Conservation (phyloP, 1,140 invertebrate genomes). For the Cardiocondyla obscurior region DNA sequence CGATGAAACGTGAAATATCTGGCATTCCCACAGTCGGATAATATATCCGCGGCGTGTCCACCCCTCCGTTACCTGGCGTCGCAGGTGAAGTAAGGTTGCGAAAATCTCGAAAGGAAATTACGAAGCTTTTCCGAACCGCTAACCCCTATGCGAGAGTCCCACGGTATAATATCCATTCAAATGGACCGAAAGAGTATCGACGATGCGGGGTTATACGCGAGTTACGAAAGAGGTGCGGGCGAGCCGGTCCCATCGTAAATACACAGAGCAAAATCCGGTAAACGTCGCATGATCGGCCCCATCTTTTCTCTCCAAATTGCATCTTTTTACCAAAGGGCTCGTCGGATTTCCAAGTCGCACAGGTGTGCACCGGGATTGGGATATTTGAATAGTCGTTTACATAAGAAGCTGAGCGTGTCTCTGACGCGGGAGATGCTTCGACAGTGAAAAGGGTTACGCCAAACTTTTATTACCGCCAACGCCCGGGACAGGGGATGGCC, state of each 20-base stretch:
- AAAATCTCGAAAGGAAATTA: slow-evolving; percentile 58
- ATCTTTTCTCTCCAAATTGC: slow-evolving; percentile 50
- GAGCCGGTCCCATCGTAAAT: slow-evolving; percentile 59
- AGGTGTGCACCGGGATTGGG: slow-evolving; percentile 54
- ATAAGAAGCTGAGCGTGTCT: slow-evolving; percentile 65
- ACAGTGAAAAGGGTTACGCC: slow-evolving; percentile 71
- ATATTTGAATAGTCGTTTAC: slow-evolving; percentile 75
- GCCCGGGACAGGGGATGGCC: slow-evolving; percentile 1
- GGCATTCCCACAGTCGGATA: slow-evolving; percentile 64
- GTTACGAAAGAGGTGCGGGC: slow-evolving; percentile 62
- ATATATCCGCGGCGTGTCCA: slow-evolving; percentile 42
- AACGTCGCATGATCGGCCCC: slow-evolving; percentile 44
- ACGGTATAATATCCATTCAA: slow-evolving; percentile 65
- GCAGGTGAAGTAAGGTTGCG: slow-evolving; percentile 70
- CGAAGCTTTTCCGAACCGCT: slow-evolving; percentile 51
- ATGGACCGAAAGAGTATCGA: slow-evolving; percentile 11
- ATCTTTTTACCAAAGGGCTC: slow-evolving; percentile 51
- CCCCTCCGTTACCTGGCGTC: slow-evolving; percentile 42
- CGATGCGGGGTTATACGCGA: not conserved
- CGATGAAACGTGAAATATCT: slow-evolving; percentile 20
- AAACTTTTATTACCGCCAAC: slow-evolving; percentile 39
- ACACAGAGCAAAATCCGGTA: not conserved
- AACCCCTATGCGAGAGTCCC: slow-evolving; percentile 54
- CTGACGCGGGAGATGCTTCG: slow-evolving; percentile 9
- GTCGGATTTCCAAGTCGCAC: slow-evolving; percentile 40